phyloP scores from a whole-genome alignment of 1,140 invertebrate genomes.

The Lordiphosa mommai region DNA sequence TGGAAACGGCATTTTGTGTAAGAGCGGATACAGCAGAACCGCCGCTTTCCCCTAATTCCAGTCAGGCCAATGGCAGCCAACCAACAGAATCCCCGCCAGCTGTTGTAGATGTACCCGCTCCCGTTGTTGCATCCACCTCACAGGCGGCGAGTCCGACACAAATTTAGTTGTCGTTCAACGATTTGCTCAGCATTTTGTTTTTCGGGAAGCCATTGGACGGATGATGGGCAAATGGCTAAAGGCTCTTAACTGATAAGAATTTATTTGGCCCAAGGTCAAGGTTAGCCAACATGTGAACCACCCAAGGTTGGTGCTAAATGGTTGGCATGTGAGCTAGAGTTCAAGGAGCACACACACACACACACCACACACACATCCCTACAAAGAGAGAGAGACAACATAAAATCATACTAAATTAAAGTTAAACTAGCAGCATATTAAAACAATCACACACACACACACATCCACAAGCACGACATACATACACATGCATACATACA shows the following conservation, averaged over 20 bases:
- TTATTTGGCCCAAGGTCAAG: conserved; percentile 61
- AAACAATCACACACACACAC: conserved; percentile 38
- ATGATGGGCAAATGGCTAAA: conserved; percentile 20
- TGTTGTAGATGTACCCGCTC: conserved; percentile 6
- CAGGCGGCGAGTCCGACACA: conserved; percentile 67
- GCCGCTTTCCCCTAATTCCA: conserved; percentile 13
- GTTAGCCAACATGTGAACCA: conserved; percentile 30
- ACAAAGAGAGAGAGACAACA: conserved; percentile 10
- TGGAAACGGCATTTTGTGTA: conserved; percentile 14
- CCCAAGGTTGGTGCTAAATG: conserved; percentile 58
- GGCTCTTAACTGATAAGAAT: conserved; percentile 37
- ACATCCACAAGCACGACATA: conserved; percentile 21
- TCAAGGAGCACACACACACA: neutral
- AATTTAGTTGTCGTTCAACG: conserved; percentile 79
- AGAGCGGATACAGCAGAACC: conserved; percentile 21
- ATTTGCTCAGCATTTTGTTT: conserved; percentile 79
- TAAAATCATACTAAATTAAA: conserved; percentile 33
- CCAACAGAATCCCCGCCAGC: conserved; percentile 16
- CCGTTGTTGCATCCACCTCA: conserved; percentile 52
- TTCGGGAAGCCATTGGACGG: conserved; percentile 70
- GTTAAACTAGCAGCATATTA: conserved; percentile 39
- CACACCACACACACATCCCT: conserved; percentile 11
- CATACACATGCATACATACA: conserved; percentile 31
- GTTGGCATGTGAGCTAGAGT: conserved; percentile 22
- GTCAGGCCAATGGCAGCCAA: conserved; percentile 31